Evolutionary conservation across 2,113 vertebrate genomes (phyloP), one percentile per base, ranked within the genome.

Genomic region (Motacilla alba): DNA sequence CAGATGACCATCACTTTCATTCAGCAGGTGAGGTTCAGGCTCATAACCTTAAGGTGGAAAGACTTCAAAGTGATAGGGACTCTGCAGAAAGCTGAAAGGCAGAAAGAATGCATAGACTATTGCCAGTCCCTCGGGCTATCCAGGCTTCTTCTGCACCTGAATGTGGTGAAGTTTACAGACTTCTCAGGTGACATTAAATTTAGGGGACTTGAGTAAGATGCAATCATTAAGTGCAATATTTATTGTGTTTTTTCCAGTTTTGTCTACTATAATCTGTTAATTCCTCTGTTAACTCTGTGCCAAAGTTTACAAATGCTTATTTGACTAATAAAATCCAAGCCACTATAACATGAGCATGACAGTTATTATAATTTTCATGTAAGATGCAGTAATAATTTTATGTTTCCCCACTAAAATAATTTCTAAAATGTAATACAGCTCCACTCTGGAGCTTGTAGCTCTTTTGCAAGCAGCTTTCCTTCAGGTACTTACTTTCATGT

Each of bases 31-130:
- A 69, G 41, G 43, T 64, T 79, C 73, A 66, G 59, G 59, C 69
- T 87, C 78, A 68, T 58, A 82, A 94, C 72, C 63, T 80, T n/a
- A 16, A 91, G 56, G 85, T 74, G 75, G 70, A 88, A 90, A 66
- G 79, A 41, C 85, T 94, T 93, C 90, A 93, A 93, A 90, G 90
- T 11, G 94, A 81, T 93, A 95, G 93, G 72, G 92, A 88, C 75
- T 93, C 52, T 59, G 26, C 63, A 49, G 63, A 92, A 67, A 81
- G 84, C 89, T 81, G 37, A n/a, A 78, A 78, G 87, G 60, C 74
- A 72, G 77, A 79, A 94, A 63, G 93, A 91, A 84, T 91, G 91
- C 73, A 44, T 46, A 52, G 90, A 6, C 63, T 30, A 15, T 70
- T 31, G 12, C 47, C 39, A 72, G 11, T 63, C 70, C 85, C 90